Base-by-base conservation (phyloP, 2,797 vertebrate genomes). In the Myotis pilosus region DNA sequence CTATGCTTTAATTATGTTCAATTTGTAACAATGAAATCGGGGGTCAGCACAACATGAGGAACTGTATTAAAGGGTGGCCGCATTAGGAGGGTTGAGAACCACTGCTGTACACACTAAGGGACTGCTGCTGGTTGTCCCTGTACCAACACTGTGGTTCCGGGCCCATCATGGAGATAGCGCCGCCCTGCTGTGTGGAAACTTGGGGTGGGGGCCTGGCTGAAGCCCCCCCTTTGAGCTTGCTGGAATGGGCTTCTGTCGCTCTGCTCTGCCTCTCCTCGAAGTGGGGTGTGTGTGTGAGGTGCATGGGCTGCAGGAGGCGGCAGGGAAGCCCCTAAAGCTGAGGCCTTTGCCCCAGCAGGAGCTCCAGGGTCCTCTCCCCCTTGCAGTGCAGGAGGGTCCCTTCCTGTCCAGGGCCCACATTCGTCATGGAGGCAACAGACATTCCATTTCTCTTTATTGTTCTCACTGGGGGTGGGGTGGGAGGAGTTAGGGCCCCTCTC, bases 391-490 rank as follows among this genome's bases (percentile, higher is more conserved):
- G 36, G 1, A 11, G n/a, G 30, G 68, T 12, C 10, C 68, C 33
- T 62, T 55, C n/a, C 53, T 38, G 30, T 33, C 19, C 55, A 38
- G 12, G 44, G 30, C 10, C 60, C 79, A 80, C 33, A 47, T 20
- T 91, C 76, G 57, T 72, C 86, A 53, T 13, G 0, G 36, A 66
- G 76, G 89, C 69, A 53, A 55, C 2, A 68, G 62, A 57, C 55
- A 47, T 62, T 47, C 81, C 23, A 8, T 74, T 81, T 90, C 75
- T 94, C 53, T 94, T 95, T 94, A 89, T 92, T 95, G 68, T 66
- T 90, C 30, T 33, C 12, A 30, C 57, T 20, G 17, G 17, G 5
- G 53, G 30, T 13, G 30, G 17, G 6, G 3, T 20, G 28, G 62
- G 11, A 68, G 72, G 55, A 49, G 41, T 28, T 44, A 57, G 88